These are phyloP conservation scores for Acanthochromis polyacanthus DNA, from an alignment of 2,113 vertebrate species.

Conservation along the genomic window DNA sequence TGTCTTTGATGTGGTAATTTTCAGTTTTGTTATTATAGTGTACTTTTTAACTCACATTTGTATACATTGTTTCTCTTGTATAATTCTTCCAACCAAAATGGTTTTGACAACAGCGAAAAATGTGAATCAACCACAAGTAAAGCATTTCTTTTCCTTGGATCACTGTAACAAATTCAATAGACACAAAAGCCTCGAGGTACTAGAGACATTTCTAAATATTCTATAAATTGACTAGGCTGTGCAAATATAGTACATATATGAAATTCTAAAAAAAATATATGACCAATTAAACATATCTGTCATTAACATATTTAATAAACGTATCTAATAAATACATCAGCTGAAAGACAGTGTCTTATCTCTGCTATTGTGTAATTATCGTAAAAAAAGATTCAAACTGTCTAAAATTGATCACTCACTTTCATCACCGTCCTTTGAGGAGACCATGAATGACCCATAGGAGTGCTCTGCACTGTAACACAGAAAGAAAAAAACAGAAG, in stretches of 20 bases:
- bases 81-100: background rate
- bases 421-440: constrained; percentile 34
- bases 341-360: constrained; percentile 66
- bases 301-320: too few relatives aligned
- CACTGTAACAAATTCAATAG: constrained; percentile 65
- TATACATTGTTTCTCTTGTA: too few relatives aligned
- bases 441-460: constrained; percentile 57
- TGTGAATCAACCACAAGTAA: constrained; percentile 59
- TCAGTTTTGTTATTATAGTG: too few relatives aligned
- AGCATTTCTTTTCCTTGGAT: constrained; percentile 53
- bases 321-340: constrained; percentile 87
- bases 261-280: constrained; percentile 77
- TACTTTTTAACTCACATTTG: too few relatives aligned
- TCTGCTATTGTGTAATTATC: background rate
- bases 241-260: constrained; percentile 79
- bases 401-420: constrained; percentile 44
- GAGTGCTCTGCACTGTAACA: constrained; percentile 74
- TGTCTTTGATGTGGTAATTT: too few relatives aligned
- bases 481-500: background rate
- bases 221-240: constrained; percentile 72
- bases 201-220: constrained; percentile 77
- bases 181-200: constrained; percentile 75
- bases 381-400: background rate
- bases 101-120: constrained; percentile 48
- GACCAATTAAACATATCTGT: too few relatives aligned